phyloP scores from a whole-genome alignment of 2,888 invertebrate species.

The Palloptera scutellata region DNA sequence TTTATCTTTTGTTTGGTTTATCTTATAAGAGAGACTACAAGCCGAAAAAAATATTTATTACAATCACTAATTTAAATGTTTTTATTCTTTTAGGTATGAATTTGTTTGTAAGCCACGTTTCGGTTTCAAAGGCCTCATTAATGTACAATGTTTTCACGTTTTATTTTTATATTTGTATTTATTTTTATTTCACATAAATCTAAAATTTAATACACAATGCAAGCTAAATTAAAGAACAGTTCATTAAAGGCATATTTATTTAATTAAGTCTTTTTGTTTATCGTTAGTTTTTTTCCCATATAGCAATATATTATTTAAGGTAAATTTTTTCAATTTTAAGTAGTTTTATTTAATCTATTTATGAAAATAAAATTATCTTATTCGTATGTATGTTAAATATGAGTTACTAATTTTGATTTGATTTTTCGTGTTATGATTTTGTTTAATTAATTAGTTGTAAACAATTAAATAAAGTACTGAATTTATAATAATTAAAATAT shows the following conservation, averaged over 20 bases:
- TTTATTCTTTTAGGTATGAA: background rate
- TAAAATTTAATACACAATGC: constrained; percentile 12
- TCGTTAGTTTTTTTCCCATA: background rate
- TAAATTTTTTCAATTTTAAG: background rate
- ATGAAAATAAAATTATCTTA: background rate
- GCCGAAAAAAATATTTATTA: constrained; percentile 1
- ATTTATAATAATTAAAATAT: constrained; percentile 31
- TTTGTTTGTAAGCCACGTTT: constrained; percentile 60
- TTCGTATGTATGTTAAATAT: background rate
- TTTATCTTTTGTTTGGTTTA: background rate
- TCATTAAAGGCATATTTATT: constrained; percentile 29
- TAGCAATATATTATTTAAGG: constrained; percentile 7
- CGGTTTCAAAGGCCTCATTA: constrained; percentile 60
- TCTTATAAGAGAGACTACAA: background rate
- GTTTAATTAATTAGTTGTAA: constrained; percentile 19
- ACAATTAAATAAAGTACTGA: constrained; percentile 30
- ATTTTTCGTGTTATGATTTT: background rate
- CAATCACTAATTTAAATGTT: constrained; percentile 8
- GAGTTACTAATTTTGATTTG: constrained; percentile 7
- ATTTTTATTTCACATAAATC: background rate
- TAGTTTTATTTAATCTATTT: background rate
- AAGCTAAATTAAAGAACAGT: background rate
- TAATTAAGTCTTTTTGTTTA: constrained; percentile 21
- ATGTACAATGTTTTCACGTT: constrained; percentile 46
- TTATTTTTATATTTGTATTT: background rate